Evolutionary conservation across 2,888 invertebrate species (phyloP), one percentile per base, ranked within the genome.

Genomic region (Dasypogon diadema): DNA sequence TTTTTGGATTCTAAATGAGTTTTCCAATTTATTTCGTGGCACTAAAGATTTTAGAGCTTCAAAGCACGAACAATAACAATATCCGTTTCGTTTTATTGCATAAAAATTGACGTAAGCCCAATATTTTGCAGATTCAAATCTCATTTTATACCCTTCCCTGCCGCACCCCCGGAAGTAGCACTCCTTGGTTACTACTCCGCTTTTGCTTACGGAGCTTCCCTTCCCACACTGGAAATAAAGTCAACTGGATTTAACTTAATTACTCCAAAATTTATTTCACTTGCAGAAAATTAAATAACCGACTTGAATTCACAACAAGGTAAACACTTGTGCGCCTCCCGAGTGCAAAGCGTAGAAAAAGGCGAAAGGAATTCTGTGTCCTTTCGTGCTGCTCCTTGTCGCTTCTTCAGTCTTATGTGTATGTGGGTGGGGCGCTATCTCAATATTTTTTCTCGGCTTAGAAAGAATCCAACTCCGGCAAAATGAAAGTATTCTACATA

Each of bases 221-320:
- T 48, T 18, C 60, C 51, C 30, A 5, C 24, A 12, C 26, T 18
- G 22, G 12, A 58, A 75, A 77, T 77, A 77, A 70, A 77, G 77
- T 77, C 77, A 77, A 77, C 75, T 77, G 68, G 75, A 55, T 77
- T 75, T 77, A 77, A 77, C 77, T 77, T 77, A 77, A 77, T 77
- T 77, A 77, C 77, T 74, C 54, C 70, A 51, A 74, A 77, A 77
- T 77, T 77, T 77, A 77, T 77, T 77, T 77, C 77, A 77, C 74
- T 77, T 75, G 60, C 56, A 75, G 77, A 70, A 77, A 77, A 77
- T 77, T 77, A 77, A 77, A 77, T 77, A 77, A 75, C 77, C 60
- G 75, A 58, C 70, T 70, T 58, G 70, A 75, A 74, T 77, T 77
- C 77, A 70, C 77, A 72, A 77, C 77, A 77, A 68, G 77, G 74